Evolutionary conservation across 2,113 vertebrate species (phyloP).

Genomic region (Melanerpes aurifrons): DNA sequence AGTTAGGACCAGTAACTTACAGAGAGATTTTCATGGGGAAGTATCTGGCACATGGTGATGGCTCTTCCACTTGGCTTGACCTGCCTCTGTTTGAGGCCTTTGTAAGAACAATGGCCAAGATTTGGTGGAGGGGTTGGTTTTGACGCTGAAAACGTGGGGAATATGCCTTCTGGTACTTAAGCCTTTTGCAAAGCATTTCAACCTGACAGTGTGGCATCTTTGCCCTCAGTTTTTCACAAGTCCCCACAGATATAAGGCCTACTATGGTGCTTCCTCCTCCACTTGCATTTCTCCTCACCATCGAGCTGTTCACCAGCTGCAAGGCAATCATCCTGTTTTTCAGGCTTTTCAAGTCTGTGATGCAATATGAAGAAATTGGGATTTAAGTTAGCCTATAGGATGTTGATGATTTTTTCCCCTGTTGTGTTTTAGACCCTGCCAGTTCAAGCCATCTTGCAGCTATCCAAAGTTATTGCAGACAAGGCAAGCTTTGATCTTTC

Average conservation of each 20-base stretch:
- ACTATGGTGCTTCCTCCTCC: neutral
- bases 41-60: neutral
- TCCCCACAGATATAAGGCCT: neutral
- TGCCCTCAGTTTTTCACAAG: neutral
- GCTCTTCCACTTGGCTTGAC: neutral
- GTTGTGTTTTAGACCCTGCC: neutral
- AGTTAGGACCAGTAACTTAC: neutral
- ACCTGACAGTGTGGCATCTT: neutral
- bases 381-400: neutral
- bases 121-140: neutral
- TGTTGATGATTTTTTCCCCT: neutral
- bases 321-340: neutral
- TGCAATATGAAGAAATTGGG: neutral
- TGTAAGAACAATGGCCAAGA: neutral
- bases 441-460: neutral
- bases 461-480: constrained; percentile 28
- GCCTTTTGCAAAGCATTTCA: neutral
- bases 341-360: neutral
- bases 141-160: neutral
- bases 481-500: constrained; percentile 51
- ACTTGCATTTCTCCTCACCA: neutral
- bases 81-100: neutral
- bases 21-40: neutral
- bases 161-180: neutral
- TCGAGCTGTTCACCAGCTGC: neutral